Conservation (phyloP, 2,113 vertebrate species). For the Tetrao urogallus region DNA sequence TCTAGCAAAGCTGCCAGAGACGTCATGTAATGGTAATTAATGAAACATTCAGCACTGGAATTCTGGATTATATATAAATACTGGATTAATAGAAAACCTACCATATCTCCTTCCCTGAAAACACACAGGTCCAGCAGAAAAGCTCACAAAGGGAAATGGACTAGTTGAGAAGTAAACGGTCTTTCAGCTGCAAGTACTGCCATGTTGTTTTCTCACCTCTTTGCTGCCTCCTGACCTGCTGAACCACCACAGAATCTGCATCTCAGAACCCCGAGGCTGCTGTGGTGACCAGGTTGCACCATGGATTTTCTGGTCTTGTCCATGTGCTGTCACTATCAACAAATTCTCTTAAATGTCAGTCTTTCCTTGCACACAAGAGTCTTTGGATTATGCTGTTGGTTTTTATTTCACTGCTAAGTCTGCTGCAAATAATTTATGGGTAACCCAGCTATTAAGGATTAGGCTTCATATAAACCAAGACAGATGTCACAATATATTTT, state of each 20-base stretch:
- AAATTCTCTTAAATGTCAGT: not conserved
- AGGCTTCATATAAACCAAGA: not conserved
- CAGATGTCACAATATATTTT: not conserved
- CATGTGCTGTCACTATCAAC: not conserved
- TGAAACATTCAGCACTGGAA: not conserved
- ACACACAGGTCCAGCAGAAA: not conserved
- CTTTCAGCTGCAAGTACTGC: not conserved
- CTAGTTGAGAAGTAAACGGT: not conserved
- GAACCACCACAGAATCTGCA: not conserved
- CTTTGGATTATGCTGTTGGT: not conserved
- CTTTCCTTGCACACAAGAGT: not conserved
- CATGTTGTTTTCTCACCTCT: not conserved
- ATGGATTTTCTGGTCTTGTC: not conserved
- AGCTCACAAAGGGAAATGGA: not conserved
- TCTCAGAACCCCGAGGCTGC: not conserved
- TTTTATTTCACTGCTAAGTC: not conserved
- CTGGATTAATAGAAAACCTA: not conserved
- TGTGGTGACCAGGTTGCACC: not conserved
- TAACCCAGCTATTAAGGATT: not conserved
- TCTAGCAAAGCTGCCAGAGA: not conserved
- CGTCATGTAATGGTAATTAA: not conserved
- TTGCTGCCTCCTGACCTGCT: not conserved
- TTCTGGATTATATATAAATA: no score
- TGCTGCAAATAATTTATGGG: conserved; percentile 8
- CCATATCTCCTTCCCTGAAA: not conserved